Base-by-base conservation (phyloP, 2,888 invertebrate genomes). In the Sphinx pinastri region DNA sequence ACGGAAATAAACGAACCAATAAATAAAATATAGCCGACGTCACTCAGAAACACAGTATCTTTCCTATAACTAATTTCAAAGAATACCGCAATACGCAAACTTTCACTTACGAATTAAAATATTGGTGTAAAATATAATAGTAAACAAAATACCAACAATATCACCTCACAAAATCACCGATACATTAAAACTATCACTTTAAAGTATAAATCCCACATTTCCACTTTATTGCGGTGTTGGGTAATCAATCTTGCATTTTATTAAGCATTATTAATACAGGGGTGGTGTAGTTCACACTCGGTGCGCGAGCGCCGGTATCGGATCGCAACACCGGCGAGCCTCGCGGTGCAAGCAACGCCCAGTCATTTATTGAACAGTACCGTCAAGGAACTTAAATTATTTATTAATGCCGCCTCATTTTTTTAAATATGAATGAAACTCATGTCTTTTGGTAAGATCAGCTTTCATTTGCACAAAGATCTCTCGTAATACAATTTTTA, bases 331-430 rank as follows among this genome's bases (percentile, higher is more conserved):
- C 68, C 19, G 38, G 68, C 55, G 60, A 16, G 51, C 58, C 49
- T 49, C 58, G 71, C 73, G 76, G 72, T 52, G 52, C 49, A 71
- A 67, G 38, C 38, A 45, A 74, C 86, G 80, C 85, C 85, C 84
- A 75, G 72, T 81, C 83, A 86, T 86, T 84, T 83, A 82, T 84
- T 78, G 75, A 75, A 76, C 52, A 63, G 67, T 67, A 59, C 52
- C 14, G 60, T 52, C 52, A n/a, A 67, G 31, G 38, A 54, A 51
- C 49, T 60, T 12, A 60, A 60, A 78, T 78, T 75, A 79, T 79
- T 78, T 79, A 79, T 78, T 77, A 78, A 71, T 60, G 72, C 70
- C 71, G 60, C 67, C 71, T 67, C 71, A 71, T 76, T 75, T 74
- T 67, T 66, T 71, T 70, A 69, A 71, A 76, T 71, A 72, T 68